Percentiles rank a stretch among this genome's conserved stretches.
Conservation (phyloP, 2,113 vertebrate species). For the Gallinago undulata region DNA sequence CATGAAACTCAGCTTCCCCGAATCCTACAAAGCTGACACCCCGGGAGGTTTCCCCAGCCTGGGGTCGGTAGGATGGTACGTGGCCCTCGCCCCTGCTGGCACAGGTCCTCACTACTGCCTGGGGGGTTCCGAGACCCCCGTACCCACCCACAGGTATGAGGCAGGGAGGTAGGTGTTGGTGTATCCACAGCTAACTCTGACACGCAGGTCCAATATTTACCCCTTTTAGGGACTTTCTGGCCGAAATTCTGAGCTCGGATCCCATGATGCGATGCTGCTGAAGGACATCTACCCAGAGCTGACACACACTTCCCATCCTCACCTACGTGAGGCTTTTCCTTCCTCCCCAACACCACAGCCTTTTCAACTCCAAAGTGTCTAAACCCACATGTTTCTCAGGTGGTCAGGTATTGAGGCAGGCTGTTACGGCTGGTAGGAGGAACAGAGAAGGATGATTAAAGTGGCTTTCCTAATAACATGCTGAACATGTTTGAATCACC, state of each 20-base stretch:
- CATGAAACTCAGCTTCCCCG: background rate
- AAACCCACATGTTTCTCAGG: background rate
- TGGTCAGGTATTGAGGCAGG: background rate
- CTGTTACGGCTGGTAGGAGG: background rate
- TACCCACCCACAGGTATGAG: background rate
- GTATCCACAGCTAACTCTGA: background rate
- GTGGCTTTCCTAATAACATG: background rate
- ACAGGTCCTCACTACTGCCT: rapidly evolving
- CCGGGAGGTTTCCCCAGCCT: background rate
- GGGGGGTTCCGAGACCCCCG: background rate
- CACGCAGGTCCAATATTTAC: background rate
- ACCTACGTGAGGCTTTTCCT: background rate
- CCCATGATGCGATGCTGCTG: background rate
- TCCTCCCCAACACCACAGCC: too few relatives aligned
- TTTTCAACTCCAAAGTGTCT: rapidly evolving
- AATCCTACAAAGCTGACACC: background rate
- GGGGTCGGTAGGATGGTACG: rapidly evolving
- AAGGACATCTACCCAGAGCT: background rate
- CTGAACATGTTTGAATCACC: background rate
- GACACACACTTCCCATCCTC: background rate
- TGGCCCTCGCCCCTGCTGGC: background rate
- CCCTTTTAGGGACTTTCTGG: background rate
- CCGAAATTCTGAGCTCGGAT: background rate
- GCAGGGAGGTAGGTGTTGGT: background rate
- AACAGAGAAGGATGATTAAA: background rate